Conservation (phyloP, 2,113 vertebrate species). For the Sinocyclocheilus maitianheensis region DNA sequence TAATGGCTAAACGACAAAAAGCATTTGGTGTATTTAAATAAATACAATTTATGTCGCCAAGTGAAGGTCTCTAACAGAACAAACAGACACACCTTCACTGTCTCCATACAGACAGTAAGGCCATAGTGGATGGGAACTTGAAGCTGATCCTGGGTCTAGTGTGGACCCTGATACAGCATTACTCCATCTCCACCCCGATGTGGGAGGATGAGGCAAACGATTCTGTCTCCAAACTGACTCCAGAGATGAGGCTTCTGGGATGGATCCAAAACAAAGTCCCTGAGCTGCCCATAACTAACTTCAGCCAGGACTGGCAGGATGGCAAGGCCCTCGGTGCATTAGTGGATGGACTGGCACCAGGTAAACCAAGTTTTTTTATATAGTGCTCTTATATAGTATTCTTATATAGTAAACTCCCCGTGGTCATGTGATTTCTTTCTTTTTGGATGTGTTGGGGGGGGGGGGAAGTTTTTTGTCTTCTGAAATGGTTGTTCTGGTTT, state of each 20-base stretch:
- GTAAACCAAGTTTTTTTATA: constrained; percentile 44
- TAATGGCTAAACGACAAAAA: not conserved
- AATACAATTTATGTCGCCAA: not conserved
- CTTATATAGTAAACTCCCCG: not conserved
- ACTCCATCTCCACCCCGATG: constrained; percentile 92
- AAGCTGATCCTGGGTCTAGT: constrained; percentile 92
- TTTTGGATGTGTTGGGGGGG: not conserved
- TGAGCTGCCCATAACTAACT: constrained; percentile 91
- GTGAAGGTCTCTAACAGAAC: not conserved
- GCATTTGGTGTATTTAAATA: not conserved
- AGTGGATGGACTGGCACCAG: constrained; percentile 93
- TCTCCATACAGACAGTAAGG: constrained; percentile 85
- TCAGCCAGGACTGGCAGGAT: constrained; percentile 91
- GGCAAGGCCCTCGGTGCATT: constrained; percentile 89
- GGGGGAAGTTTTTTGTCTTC: not conserved
- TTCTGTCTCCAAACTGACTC: constrained; percentile 87
- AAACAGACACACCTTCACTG: not conserved
- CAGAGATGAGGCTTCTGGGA: constrained; percentile 90
- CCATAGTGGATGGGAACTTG: constrained; percentile 92
- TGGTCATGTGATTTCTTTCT: not conserved
- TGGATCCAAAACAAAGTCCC: constrained; percentile 97
- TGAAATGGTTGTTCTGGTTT: not conserved
- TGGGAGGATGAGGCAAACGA: constrained; percentile 87
- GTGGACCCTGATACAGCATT: constrained; percentile 95
- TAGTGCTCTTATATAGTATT: not conserved